Base-by-base conservation (phyloP, 2,113 vertebrate genomes). In the Maccullochella peelii region DNA sequence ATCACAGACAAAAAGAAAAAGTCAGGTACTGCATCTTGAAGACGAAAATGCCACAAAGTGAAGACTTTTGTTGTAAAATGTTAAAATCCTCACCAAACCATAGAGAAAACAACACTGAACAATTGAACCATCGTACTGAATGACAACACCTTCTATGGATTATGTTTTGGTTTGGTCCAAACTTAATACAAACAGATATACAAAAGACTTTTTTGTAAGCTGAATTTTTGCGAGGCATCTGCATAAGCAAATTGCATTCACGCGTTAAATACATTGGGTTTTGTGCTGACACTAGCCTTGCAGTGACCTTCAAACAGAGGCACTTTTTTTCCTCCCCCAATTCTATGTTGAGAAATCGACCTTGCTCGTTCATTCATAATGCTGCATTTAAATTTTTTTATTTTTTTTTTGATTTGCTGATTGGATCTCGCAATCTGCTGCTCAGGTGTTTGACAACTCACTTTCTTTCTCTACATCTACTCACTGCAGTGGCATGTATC, bases 21-120 rank as follows among this genome's bases (percentile, higher is more conserved):
- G 59, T 91, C 83, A 87, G 93, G 83, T 86, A 93, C 93, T 91
- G 90, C 89, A 92, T 91, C 87, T 90, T 87, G 81, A 88, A 90
- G 91, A 94, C 90, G 82, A 86, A 88, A 89, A 94, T 82, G 79
- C 80, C 88, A 93, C 91, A 88, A 83, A 86, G 83, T 71, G 62
- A 88, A 92, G 87, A 92, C 72, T 70, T 61, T 18, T 78, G 86
- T 85, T 71, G 75, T 86, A 72, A 89, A 91, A 88, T 82, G n/a
- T 68, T 75, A 40, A 77, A 84, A 82, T 87, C 85, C 74, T 87
- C 91, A 91, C 87, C 62, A 83, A 93, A 86, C 83, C 79, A 86
- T 79, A 86, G 59, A 86, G 50, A 90, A 91, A 91, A 91, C 91
- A 85, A 92, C 94, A 93, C 89, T 52, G 78, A 92, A 93, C 93